Percentiles rank a stretch among this genome's conserved stretches.
Conservation (phyloP, 2,888 invertebrate genomes). For the Acleris holmiana region DNA sequence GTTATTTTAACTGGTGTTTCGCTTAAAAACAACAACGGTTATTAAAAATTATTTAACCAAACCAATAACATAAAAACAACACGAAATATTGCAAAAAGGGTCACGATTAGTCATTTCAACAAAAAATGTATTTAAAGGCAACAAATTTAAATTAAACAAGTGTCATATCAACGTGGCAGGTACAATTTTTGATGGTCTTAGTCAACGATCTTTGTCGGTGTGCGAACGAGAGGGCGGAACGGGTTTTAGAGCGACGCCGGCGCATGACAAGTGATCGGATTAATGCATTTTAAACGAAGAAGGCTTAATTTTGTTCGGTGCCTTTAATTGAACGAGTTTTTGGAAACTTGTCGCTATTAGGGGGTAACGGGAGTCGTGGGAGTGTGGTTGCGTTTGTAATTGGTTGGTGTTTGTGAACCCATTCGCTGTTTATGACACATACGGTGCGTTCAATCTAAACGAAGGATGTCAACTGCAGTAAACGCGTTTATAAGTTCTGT, state of each 20-base stretch:
- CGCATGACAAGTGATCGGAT: slow-evolving; percentile 82
- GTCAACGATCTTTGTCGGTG: slow-evolving; percentile 71
- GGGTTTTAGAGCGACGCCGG: slow-evolving; percentile 74
- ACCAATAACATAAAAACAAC: neutral
- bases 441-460: too few relatives aligned
- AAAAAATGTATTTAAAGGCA: slow-evolving; percentile 11
- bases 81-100: neutral
- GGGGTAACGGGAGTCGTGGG: slow-evolving; percentile 22
- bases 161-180: slow-evolving; percentile 49
- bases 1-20: too few relatives aligned
- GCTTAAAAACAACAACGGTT: too few relatives aligned
- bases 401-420: neutral
- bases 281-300: slow-evolving; percentile 84
- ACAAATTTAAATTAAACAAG: slow-evolving; percentile 59
- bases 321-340: slow-evolving; percentile 75
- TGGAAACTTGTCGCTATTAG: slow-evolving; percentile 55
- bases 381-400: slow-evolving; percentile 6
- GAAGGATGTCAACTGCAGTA: too few relatives aligned
- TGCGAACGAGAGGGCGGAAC: slow-evolving; percentile 68
- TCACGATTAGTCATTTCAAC: slow-evolving; percentile 7
- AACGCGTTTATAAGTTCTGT: too few relatives aligned
- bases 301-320: slow-evolving; percentile 80
- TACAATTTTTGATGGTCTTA: slow-evolving; percentile 45
- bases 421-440: neutral
- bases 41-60: neutral